A percentile compares a stretch with the other conserved stretches of the same genome.
phyloP scores from a whole-genome alignment of 2,888 invertebrate species.

The Drosophila testacea region DNA sequence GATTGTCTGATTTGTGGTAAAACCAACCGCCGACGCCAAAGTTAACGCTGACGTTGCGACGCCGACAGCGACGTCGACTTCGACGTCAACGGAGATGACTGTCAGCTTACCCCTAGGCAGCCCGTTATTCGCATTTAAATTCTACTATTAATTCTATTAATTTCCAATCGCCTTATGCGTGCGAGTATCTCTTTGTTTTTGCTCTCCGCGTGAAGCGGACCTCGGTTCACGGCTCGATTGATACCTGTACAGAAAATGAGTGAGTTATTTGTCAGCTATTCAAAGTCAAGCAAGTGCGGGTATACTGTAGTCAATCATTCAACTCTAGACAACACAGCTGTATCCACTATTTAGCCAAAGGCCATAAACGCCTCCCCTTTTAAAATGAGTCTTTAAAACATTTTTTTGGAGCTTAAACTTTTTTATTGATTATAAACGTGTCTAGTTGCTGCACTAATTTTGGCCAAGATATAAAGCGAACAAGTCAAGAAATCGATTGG shows the following conservation, averaged over 20 bases:
- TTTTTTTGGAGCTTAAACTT: constrained; percentile 12
- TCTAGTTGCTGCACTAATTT: constrained; percentile 35
- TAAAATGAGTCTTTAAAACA: constrained; percentile 33
- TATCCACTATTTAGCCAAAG: constrained; percentile 19
- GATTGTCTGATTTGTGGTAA: constrained; percentile 34
- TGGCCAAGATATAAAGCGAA: constrained; percentile 11
- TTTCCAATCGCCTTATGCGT: constrained; percentile 65
- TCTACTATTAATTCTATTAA: constrained; percentile 69
- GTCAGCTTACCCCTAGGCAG: constrained; percentile 56
- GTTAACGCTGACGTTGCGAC: neutral
- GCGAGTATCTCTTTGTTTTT: constrained; percentile 54
- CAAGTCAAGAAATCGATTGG: constrained; percentile 30
- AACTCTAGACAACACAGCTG: neutral
- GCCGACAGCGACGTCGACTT: neutral
- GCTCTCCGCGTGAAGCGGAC: constrained; percentile 29
- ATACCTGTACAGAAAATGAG: constrained; percentile 19
- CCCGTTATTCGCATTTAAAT: constrained; percentile 65
- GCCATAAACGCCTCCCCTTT: constrained; percentile 51
- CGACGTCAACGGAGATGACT: constrained; percentile 19
- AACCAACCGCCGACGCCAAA: constrained; percentile 22
- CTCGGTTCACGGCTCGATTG: constrained; percentile 25
- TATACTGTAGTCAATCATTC: constrained; percentile 27
- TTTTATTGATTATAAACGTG: constrained; percentile 35
- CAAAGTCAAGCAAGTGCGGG: constrained; percentile 19
- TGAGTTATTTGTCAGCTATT: constrained; percentile 16